Conservation (phyloP, 2,888 invertebrate species). For the Pocota personata region DNA sequence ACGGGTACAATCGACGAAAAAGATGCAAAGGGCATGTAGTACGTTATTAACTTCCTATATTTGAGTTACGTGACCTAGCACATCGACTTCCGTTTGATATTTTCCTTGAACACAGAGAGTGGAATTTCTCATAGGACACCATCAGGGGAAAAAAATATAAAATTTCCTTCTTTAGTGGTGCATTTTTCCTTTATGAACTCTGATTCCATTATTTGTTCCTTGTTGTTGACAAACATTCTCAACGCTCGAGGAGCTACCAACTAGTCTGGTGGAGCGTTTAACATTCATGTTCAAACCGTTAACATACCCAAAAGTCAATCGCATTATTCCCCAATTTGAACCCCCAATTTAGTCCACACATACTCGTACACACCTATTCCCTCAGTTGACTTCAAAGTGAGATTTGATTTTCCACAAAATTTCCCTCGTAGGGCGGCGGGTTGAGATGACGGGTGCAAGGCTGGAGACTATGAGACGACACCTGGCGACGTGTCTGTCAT, state of each 20-base stretch:
- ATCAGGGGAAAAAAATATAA: slow-evolving; percentile 18
- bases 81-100: slow-evolving; percentile 66
- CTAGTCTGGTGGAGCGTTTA: slow-evolving; percentile 32
- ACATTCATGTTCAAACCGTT: slow-evolving; percentile 62
- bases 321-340: slow-evolving; percentile 70
- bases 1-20: background rate
- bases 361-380: background rate
- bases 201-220: slow-evolving; percentile 58
- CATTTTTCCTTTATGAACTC: slow-evolving; percentile 10
- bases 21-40: slow-evolving; percentile 48
- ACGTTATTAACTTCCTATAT: slow-evolving; percentile 73
- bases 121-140: slow-evolving; percentile 22
- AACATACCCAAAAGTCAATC: slow-evolving; percentile 67
- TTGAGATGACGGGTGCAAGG: no score
- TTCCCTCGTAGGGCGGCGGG: slow-evolving; percentile 18
- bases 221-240: slow-evolving; percentile 68
- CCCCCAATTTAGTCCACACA: slow-evolving; percentile 50
- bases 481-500: slow-evolving; percentile 65
- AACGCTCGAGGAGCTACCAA: slow-evolving; percentile 32
- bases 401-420: slow-evolving; percentile 73
- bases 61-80: slow-evolving; percentile 73
- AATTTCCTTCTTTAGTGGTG: slow-evolving; percentile 24
- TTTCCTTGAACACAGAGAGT: slow-evolving; percentile 14
- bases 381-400: slow-evolving; percentile 65
- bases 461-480: slow-evolving; percentile 48